Evolutionary conservation across 2,797 vertebrate genomes (phyloP), one percentile per base, ranked within the genome.

Genomic region (Microtus californicus): DNA sequence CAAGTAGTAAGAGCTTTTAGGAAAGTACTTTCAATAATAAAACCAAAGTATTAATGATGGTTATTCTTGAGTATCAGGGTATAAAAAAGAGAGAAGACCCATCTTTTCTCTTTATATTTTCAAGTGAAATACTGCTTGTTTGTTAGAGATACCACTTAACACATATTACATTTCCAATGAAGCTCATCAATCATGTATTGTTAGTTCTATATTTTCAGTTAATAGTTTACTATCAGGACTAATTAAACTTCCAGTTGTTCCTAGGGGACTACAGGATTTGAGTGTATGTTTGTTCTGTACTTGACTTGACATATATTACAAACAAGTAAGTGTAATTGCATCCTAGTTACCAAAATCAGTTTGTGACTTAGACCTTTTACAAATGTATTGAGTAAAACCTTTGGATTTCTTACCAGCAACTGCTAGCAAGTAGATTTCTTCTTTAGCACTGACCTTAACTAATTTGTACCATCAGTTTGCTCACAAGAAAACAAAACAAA

Each of bases 101-200:
- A 89, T 83, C 97, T 92, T 98, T 73, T 93, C 87, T 97, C 93
- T 90, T 90, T 89, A 92, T 15, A 90, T 95, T 97, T 97, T 45
- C 14, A 94, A 10, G 93, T 90, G 97, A 97, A 97, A 97, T 59
- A 45, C 51, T 94, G 90, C 96, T 97, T 96, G 95, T 21, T 67
- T 61, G 37, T 34, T n/a, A 31, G n/a, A 71, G 54, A 8, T 51
- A 10, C 15, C n/a, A 69, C 51, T 17, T 31, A 91, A 79, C 74
- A 59, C 17, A 6, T 92, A 78, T 56, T 91, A 43, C 78, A 77
- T 90, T 95, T 83, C 82, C 12, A 90, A 65, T 77, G 19, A 88
- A 81, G 19, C 6, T 91, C n/a, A 79, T 88, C 37, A 87, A 51
- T 80, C 74, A 65, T 9, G 51, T 17, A 71, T 76, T 69, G 51